Evolutionary conservation across 2,797 vertebrate species (phyloP).

Genomic region (Catamblyrhynchus diadema): DNA sequence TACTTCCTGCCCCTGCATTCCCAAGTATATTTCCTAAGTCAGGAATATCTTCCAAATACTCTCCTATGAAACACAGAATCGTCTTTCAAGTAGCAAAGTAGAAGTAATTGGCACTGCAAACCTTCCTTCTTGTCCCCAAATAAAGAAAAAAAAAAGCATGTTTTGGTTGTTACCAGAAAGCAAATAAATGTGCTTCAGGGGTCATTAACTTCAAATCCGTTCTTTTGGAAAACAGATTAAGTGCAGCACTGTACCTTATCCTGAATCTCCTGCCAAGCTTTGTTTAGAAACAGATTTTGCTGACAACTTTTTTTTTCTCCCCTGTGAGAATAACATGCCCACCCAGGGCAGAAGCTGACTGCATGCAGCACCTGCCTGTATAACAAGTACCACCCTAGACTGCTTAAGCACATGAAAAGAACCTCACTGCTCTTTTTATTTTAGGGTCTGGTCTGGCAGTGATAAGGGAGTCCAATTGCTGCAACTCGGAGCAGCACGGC

Average conservation of each 20-base stretch:
- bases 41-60: not conserved
- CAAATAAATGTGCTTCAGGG: not conserved
- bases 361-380: not conserved
- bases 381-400: not conserved
- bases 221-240: slow-evolving; percentile 55
- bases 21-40: not conserved
- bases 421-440: not conserved
- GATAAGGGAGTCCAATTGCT: not conserved
- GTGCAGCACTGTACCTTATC: slow-evolving; percentile 14
- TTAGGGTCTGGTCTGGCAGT: not conserved
- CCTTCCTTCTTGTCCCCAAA: not conserved
- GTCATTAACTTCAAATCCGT: slow-evolving; percentile 29
- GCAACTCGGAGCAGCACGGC: fast-evolving
- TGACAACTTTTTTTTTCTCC: not conserved
- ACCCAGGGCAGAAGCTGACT: not conserved
- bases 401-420: not conserved
- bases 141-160: not conserved
- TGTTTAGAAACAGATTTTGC: slow-evolving; percentile 33
- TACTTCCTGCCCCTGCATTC: not conserved
- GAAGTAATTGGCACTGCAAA: not conserved
- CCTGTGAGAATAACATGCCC: not conserved
- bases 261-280: slow-evolving; percentile 22
- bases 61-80: not conserved
- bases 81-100: not conserved
- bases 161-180: not conserved